phyloP scores from a whole-genome alignment of 2,888 invertebrate species.

The Chamaedrilus cognettii region DNA sequence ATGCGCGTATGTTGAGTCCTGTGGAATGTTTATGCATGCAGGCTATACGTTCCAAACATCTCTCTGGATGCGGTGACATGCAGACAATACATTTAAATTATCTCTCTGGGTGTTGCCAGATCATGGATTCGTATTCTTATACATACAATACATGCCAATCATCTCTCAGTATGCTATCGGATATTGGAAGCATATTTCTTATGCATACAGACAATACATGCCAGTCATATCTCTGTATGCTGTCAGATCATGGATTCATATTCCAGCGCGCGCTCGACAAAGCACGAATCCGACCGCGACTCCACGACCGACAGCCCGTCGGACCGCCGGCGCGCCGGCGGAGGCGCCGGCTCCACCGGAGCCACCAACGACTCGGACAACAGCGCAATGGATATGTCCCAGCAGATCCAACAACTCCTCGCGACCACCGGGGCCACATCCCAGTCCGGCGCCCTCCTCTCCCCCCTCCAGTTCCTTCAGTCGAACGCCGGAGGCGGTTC shows the following conservation, averaged over 20 bases:
- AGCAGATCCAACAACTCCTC: slow-evolving; percentile 23
- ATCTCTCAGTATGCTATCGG: no score
- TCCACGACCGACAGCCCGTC: not conserved
- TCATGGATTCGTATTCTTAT: no score
- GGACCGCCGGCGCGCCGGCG: not conserved
- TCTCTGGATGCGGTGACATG: no score
- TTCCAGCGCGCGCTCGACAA: slow-evolving; percentile 1
- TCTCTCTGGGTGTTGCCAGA: no score
- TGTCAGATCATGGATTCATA: not conserved
- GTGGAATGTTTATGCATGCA: no score
- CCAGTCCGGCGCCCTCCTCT: slow-evolving; percentile 7
- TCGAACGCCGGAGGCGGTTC: slow-evolving; percentile 18
- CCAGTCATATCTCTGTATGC: no score
- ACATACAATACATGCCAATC: no score
- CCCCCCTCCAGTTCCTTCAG: slow-evolving; percentile 22
- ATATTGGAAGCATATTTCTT: no score
- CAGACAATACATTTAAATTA: no score
- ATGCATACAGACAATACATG: no score
- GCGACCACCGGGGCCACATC: slow-evolving; percentile 7
- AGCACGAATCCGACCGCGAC: slow-evolving; percentile 5
- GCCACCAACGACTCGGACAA: slow-evolving; percentile 6
- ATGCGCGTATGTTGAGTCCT: no score
- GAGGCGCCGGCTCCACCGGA: not conserved
- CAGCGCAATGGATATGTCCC: slow-evolving; percentile 20
- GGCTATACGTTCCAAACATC: no score